Base-by-base conservation (phyloP, 2,888 invertebrate genomes). In the Augiades crinisus region DNA sequence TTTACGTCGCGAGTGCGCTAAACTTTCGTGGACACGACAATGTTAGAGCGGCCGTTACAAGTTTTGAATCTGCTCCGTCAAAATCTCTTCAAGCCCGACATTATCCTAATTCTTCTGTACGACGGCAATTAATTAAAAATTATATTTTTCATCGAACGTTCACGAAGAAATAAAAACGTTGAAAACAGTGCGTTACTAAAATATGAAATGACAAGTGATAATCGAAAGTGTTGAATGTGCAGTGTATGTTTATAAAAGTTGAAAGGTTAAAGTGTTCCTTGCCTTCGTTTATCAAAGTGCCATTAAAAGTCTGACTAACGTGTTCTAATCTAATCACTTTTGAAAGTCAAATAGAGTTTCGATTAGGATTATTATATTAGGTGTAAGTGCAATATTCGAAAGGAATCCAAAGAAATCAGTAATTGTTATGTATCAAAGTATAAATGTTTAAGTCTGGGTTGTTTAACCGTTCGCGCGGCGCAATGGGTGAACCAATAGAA, bases 371-470 rank as follows among this genome's bases (percentile, higher is more conserved):
- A 68, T 60, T 66, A 67, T 67, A 67, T 64, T 51, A 61, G 58
- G 58, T 62, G 44, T 65, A 62, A 70, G 80, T 81, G 79, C 75
- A 82, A 82, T 81, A 79, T 78, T 81, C 75, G 68, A 80, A 78
- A 70, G 76, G 38, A 78, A 70, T 72, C 78, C 76, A 87, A 84
- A 75, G 82, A 84, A 69, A 72, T 70, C 49, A 67, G 68, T 62
- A 61, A 57, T 61, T 67, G 68, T 53, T 60, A 65, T 62, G 59
- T 58, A 68, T 61, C 56, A 62, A 63, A 47, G 45, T 66, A 75
- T 86, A 80, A 78, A 89, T 85, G 80, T 87, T 89, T 76, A 89
- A 89, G 72, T 78, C 86, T 70, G 80, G 83, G 31, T 63, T 89
- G 49, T 89, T 88, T 62, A 81, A 75, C 66, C 87, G 86, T 62